Conservation (phyloP, 2,797 vertebrate species). For the Urophycis tenuis region DNA sequence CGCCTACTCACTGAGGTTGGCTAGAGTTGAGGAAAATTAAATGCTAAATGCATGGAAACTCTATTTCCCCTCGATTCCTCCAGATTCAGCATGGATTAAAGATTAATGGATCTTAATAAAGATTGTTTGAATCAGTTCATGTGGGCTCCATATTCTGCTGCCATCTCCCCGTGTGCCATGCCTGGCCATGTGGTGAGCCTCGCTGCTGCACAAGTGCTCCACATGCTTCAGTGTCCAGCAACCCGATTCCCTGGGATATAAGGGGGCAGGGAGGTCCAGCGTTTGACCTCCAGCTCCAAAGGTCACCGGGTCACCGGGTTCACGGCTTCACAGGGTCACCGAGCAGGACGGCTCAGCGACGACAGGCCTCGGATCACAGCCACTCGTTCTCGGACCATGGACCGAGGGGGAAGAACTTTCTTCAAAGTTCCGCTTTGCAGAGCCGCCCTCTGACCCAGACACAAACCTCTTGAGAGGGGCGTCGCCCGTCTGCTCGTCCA, state of each 20-base stretch:
- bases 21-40: constrained; percentile 31
- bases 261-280: not conserved
- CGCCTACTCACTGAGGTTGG: constrained; percentile 30
- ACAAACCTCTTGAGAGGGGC: constrained; percentile 87
- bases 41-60: constrained; percentile 23
- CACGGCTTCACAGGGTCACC: too few species aligned
- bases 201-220: too few species aligned
- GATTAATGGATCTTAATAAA: not conserved
- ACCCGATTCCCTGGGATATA: too few species aligned
- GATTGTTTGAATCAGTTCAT: not conserved
- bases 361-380: not conserved
- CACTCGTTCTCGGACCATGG: not conserved
- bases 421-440: not conserved
- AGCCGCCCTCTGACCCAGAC: not conserved
- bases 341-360: not conserved
- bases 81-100: not conserved
- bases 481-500: constrained; percentile 97
- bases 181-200: too few species aligned
- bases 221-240: not conserved
- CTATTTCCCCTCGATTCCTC: not conserved
- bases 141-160: not conserved
- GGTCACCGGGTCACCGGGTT: too few species aligned
- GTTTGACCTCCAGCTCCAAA: not conserved
- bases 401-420: not conserved
- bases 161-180: not conserved